phyloP scores from a whole-genome alignment of 2,888 invertebrate genomes.

The Meiosimyza platycephala region DNA sequence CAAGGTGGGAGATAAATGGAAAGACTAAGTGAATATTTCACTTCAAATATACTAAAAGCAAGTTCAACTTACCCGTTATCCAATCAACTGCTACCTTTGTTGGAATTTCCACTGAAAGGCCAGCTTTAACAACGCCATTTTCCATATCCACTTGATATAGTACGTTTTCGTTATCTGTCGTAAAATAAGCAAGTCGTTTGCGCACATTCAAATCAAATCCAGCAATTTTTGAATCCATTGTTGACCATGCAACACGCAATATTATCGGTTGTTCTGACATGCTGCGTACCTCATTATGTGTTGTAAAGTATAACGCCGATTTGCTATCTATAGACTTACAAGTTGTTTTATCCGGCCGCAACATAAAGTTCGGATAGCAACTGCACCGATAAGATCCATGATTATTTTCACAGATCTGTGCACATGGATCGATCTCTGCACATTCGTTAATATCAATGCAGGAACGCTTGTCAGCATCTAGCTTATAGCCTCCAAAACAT shows the following conservation, averaged over 20 bases:
- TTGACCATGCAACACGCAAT: slow-evolving; percentile 64
- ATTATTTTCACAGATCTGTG: slow-evolving; percentile 70
- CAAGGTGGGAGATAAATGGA: no score
- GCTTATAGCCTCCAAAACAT: slow-evolving; percentile 73
- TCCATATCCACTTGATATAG: slow-evolving; percentile 66
- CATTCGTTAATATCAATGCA: slow-evolving; percentile 84
- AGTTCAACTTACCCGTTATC: slow-evolving; percentile 69
- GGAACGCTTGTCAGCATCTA: slow-evolving; percentile 69
- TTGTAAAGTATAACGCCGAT: slow-evolving; percentile 70
- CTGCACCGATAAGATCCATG: slow-evolving; percentile 62
- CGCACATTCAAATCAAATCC: slow-evolving; percentile 71
- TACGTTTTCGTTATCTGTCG: slow-evolving; percentile 65
- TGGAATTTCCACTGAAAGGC: slow-evolving; percentile 64
- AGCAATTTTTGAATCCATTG: slow-evolving; percentile 68
- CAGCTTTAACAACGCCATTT: slow-evolving; percentile 56
- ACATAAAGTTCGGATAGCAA: slow-evolving; percentile 63
- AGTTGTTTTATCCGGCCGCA: slow-evolving; percentile 72
- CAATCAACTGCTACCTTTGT: slow-evolving; percentile 79
- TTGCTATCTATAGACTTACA: slow-evolving; percentile 75
- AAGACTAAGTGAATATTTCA: no score
- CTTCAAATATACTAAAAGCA: neutral
- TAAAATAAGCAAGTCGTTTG: slow-evolving; percentile 69
- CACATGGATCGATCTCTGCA: slow-evolving; percentile 69
- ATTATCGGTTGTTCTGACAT: slow-evolving; percentile 64
- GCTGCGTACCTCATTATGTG: slow-evolving; percentile 71